Percentiles rank a stretch among this genome's conserved stretches.
Conservation (phyloP, 2,797 vertebrate species). For the Pteronotus mesoamericanus region DNA sequence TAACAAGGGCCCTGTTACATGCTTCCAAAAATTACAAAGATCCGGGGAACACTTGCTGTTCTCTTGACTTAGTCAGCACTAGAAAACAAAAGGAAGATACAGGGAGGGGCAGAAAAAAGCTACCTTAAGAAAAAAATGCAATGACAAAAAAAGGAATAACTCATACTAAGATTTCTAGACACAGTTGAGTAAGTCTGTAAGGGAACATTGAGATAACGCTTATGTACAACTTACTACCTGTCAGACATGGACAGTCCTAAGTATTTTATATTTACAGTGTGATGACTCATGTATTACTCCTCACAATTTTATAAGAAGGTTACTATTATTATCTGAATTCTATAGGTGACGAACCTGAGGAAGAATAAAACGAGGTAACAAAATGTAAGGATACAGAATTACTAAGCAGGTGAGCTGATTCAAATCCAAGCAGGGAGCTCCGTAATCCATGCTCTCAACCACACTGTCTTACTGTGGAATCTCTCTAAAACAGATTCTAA, state of each 20-base stretch:
- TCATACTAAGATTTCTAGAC: background rate
- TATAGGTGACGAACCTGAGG: background rate
- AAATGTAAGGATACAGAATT: background rate
- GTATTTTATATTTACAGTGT: background rate
- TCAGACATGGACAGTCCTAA: background rate
- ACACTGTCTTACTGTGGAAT: background rate
- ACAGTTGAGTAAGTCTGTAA: background rate
- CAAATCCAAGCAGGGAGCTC: background rate
- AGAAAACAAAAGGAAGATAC: slow-evolving; percentile 7
- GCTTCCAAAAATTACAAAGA: slow-evolving; percentile 37
- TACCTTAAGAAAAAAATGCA: background rate
- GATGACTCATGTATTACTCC: background rate
- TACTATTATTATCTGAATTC: background rate
- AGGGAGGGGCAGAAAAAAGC: background rate
- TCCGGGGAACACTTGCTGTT: background rate
- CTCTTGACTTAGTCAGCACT: background rate
- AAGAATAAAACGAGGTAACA: background rate
- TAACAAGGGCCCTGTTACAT: background rate
- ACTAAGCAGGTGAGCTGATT: background rate
- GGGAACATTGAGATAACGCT: background rate
- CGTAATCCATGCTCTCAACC: background rate
- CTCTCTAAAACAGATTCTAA: background rate
- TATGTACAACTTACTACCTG: background rate
- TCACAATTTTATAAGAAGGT: background rate
- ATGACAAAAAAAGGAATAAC: background rate